These are phyloP conservation scores for Philopedon plagiatum DNA, from an alignment of 2,888 invertebrate genomes.

Conservation along the genomic window DNA sequence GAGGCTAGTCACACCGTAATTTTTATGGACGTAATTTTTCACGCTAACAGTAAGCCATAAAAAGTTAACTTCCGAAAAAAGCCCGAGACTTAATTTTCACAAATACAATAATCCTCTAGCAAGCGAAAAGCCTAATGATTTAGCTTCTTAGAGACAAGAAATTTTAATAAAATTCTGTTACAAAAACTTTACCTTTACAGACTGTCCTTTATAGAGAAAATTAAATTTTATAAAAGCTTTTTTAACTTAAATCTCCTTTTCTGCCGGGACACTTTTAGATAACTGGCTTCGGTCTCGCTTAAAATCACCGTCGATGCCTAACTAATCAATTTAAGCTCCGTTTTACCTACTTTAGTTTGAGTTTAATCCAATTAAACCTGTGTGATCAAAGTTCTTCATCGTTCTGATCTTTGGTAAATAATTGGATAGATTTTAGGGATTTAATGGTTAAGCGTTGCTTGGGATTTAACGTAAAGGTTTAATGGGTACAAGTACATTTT, in stretches of 20 bases:
- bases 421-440: constrained; percentile 29
- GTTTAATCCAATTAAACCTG: constrained; percentile 44
- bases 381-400: constrained; percentile 38
- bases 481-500: not conserved
- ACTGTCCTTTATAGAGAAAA: not conserved
- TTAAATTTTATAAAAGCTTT: constrained; percentile 2
- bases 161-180: not conserved
- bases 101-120: too few relatives aligned
- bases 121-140: too few relatives aligned
- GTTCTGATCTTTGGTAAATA: constrained; percentile 32
- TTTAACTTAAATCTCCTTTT: constrained; percentile 5
- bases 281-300: constrained; percentile 12
- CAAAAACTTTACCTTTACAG: not conserved
- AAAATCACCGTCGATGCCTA: constrained; percentile 33
- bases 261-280: not conserved
- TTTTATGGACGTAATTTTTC: too few relatives aligned
- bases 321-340: constrained; percentile 39
- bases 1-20: too few relatives aligned
- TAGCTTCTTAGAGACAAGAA: too few relatives aligned
- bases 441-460: constrained; percentile 18
- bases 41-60: too few relatives aligned
- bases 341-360: constrained; percentile 43
- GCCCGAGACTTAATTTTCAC: too few relatives aligned
- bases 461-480: not conserved
- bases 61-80: too few relatives aligned